Evolutionary conservation across 2,113 vertebrate species (phyloP), one percentile per base, ranked within the genome.

Genomic region (Casuarius casuarius): DNA sequence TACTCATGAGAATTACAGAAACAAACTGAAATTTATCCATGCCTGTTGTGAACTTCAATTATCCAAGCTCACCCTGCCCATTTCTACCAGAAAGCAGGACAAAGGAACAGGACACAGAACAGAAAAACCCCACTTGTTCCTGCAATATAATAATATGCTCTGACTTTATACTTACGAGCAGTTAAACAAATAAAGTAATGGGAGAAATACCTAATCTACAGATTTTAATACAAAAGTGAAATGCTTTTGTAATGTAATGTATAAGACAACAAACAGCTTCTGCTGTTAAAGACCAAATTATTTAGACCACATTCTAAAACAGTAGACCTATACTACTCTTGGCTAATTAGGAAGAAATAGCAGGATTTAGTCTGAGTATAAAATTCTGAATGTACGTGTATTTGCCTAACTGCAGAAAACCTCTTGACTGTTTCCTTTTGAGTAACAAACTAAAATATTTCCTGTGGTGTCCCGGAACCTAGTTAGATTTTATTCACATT

Each of bases 291-390:
- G 46, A 84, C 6, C 28, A 78, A 75, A 85, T 90, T 83, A 88
- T 80, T 92, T 93, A 82, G 81, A n/a, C 38, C 78, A 8, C 73
- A 48, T 89, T 84, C 38, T 46, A 10, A 65, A 78, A 56, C 61
- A 68, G 70, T 0, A 84, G 73, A 56, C 46, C 70, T 33, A 52
- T 38, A 72, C 46, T 81, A 19, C 49, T 84, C 40, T 44, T 44
- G 51, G 62, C 42, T 91, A 89, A 95, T 84, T 72, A 89, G 65
- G 46, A 87, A 67, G 63, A 91, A 94, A 87, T 10, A 52, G 56
- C 33, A 71, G 44, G 52, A 74, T 95, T 90, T 78, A 58, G 91
- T 59, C 67, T 81, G 28, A 87, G 66, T 56, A 63, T 71, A 75
- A 68, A 92, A 91, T 82, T 67, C 52, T 21, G 23, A 59, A 84